These are phyloP conservation scores for Ciconia stormi DNA, from an alignment of 2,113 vertebrate species.

Conservation along the genomic window DNA sequence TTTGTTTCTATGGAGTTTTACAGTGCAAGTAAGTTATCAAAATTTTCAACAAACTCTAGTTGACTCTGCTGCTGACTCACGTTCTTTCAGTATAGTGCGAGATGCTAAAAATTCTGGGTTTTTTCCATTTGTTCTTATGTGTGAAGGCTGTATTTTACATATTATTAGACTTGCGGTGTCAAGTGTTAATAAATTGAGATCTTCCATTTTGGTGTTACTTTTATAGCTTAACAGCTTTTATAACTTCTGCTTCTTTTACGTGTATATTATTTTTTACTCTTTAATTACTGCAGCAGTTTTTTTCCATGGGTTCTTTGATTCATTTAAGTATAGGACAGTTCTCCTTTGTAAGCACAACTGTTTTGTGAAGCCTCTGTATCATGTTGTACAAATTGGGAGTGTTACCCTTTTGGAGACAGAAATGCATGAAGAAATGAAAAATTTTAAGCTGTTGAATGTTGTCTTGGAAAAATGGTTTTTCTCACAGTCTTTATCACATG, in stretches of 20 bases:
- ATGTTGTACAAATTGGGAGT: background rate
- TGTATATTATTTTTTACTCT: background rate
- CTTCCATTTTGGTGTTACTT: background rate
- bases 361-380: background rate
- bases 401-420: background rate
- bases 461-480: background rate
- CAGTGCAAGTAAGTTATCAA: background rate
- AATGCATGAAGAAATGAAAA: background rate
- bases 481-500: accelerated
- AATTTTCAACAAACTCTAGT: background rate
- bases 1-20: background rate
- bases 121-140: background rate
- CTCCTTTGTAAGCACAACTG: background rate
- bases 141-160: background rate
- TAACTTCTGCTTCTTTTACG: background rate
- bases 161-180: background rate
- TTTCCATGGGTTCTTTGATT: background rate
- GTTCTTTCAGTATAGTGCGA: background rate
- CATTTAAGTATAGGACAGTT: background rate
- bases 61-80: background rate
- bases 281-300: background rate
- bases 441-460: background rate
- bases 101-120: background rate
- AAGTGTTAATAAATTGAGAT: background rate
- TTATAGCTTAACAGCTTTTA: background rate